Percentiles rank a stretch among this genome's conserved stretches.
phyloP scores from a whole-genome alignment of 2,113 vertebrate genomes.

The Hystrix cristata region DNA sequence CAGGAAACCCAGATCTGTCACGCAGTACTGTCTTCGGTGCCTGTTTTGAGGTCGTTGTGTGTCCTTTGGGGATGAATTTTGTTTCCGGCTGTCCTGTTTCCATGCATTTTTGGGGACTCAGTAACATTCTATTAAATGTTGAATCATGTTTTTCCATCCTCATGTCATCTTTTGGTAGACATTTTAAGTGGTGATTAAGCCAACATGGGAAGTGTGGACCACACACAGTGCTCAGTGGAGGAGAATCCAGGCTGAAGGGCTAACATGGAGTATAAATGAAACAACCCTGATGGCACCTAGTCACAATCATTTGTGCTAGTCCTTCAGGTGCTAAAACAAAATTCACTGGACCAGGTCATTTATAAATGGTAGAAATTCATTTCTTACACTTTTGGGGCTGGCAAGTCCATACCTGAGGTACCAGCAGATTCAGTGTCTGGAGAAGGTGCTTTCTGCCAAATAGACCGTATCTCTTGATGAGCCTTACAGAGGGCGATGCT shows the following conservation, averaged over 20 bases:
- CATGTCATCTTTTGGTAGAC: not conserved
- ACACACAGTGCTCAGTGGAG: accelerated
- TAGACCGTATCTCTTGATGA: not conserved
- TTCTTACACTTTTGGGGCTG: not conserved
- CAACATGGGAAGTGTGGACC: accelerated
- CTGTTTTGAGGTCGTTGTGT: accelerated
- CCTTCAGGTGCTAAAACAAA: not conserved
- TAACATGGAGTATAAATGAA: accelerated
- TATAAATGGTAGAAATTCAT: not conserved
- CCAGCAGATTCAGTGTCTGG: too few species aligned
- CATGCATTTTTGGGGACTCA: not conserved
- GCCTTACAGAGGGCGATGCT: not conserved
- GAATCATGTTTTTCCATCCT: not conserved
- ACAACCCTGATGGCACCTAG: accelerated
- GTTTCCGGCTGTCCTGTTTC: not conserved
- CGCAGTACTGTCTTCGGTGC: too few species aligned
- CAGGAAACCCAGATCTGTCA: not conserved
- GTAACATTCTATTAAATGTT: not conserved
- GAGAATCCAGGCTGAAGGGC: not conserved
- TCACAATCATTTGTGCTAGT: not conserved
- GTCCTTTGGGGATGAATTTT: not conserved
- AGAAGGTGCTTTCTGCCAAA: not conserved
- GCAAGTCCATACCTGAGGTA: not conserved
- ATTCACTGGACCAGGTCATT: not conserved
- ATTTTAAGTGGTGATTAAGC: not conserved